These are phyloP conservation scores for Mormyrops boulengeri DNA, from an alignment of 2,797 vertebrate species.

Conservation along the genomic window DNA sequence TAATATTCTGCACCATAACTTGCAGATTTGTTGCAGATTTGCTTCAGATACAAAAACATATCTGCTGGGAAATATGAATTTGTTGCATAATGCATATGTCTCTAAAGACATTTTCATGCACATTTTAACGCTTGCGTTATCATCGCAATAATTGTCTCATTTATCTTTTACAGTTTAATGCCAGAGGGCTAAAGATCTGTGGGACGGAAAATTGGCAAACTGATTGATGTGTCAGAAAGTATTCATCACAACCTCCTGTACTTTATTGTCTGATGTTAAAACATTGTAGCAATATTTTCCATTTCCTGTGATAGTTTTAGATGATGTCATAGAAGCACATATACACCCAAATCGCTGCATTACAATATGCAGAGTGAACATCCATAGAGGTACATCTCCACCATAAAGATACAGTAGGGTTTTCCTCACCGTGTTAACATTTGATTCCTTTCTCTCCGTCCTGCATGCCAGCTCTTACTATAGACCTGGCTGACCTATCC, in stretches of 20 bases:
- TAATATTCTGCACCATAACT: background rate
- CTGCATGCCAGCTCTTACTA: background rate
- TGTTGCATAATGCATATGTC: conserved; percentile 2
- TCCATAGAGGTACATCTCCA: background rate
- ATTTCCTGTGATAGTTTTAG: background rate
- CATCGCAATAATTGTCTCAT: conserved; percentile 3
- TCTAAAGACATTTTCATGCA: conserved; percentile 1
- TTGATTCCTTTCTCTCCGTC: background rate
- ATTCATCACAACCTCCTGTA: background rate
- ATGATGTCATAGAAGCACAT: background rate
- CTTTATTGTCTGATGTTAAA: background rate
- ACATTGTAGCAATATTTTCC: background rate
- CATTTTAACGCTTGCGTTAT: conserved; percentile 10
- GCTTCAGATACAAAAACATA: conserved; percentile 5
- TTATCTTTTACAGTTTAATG: conserved; percentile 13
- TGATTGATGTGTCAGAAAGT: conserved; percentile 6
- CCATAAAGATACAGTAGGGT: background rate
- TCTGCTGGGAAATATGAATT: conserved; percentile 6
- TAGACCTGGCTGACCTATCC: background rate
- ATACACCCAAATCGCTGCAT: background rate
- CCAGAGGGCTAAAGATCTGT: conserved; percentile 15
- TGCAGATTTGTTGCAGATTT: conserved; percentile 1
- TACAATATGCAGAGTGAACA: background rate
- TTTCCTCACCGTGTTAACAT: background rate
- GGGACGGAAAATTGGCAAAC: background rate